phyloP scores from a whole-genome alignment of 2,888 invertebrate genomes.

The Phlogophora meticulosa region DNA sequence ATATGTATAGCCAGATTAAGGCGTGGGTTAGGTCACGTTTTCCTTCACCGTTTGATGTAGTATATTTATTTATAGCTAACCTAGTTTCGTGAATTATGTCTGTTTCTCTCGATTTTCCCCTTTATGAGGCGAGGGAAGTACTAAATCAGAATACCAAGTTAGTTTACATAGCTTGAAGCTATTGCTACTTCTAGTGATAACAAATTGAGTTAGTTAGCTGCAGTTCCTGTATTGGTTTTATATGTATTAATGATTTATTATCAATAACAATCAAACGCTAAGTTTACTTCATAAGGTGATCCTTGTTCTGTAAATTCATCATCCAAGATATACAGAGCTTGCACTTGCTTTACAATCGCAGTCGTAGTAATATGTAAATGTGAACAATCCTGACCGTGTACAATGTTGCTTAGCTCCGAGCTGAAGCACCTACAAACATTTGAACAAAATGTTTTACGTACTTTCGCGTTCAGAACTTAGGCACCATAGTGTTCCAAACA shows the following conservation, averaged over 20 bases:
- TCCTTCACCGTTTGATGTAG: conserved; percentile 56
- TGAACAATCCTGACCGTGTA: conserved; percentile 19
- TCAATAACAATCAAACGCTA: conserved; percentile 18
- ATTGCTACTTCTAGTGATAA: conserved; percentile 37
- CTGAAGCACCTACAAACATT: conserved; percentile 49
- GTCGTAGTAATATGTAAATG: conserved; percentile 40
- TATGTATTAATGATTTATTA: conserved; percentile 39
- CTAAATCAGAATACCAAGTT: conserved; percentile 48
- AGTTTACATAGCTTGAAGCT: conserved; percentile 40
- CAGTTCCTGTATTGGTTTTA: conserved; percentile 4
- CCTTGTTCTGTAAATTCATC: conserved; percentile 1
- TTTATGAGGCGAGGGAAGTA: conserved; percentile 43
- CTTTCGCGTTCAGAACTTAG: conserved; percentile 48
- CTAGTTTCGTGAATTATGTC: conserved; percentile 55
- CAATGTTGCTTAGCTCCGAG: conserved; percentile 28
- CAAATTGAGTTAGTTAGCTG: conserved; percentile 41
- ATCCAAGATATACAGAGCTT: not conserved
- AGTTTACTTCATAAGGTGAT: conserved; percentile 9
- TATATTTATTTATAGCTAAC: conserved; percentile 56
- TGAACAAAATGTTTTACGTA: conserved; percentile 55
- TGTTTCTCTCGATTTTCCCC: conserved; percentile 59
- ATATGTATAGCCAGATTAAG: conserved; percentile 46
- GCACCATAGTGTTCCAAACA: conserved; percentile 52
- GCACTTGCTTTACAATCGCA: conserved; percentile 19
- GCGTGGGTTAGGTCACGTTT: conserved; percentile 60